phyloP scores from a whole-genome alignment of 2,113 vertebrate genomes.

The Nycticryphes semicollaris region DNA sequence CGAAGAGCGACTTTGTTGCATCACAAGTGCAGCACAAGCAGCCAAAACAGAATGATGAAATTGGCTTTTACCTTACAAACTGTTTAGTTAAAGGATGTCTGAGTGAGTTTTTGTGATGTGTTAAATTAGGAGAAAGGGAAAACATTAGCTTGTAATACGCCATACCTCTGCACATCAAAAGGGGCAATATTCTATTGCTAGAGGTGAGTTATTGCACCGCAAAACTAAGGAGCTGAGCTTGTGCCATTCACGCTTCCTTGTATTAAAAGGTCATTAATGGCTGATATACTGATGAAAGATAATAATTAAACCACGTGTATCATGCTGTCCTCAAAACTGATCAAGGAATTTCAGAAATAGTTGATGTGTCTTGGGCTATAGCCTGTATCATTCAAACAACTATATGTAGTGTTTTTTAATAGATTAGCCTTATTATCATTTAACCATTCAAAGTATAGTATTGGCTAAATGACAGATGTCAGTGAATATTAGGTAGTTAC shows the following conservation, averaged over 20 bases:
- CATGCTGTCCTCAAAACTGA: background rate
- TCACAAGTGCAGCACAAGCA: background rate
- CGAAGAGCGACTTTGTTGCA: background rate
- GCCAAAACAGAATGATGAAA: background rate
- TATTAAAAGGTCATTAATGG: background rate
- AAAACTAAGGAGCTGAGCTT: background rate
- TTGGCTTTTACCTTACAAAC: background rate
- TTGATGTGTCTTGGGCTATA: background rate
- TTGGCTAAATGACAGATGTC: background rate
- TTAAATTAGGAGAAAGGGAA: background rate
- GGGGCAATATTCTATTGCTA: background rate
- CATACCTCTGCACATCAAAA: background rate
- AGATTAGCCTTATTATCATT: background rate
- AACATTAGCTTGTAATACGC: background rate
- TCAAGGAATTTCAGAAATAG: background rate
- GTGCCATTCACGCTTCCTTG: background rate
- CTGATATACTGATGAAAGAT: background rate
- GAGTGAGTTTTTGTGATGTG: background rate
- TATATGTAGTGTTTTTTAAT: background rate
- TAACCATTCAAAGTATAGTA: background rate
- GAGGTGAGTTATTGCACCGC: background rate
- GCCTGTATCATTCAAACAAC: background rate
- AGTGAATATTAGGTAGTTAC: background rate
- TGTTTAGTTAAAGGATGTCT: background rate
- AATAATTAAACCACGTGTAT: background rate